A percentile compares a stretch with the other conserved stretches of the same genome.
Evolutionary conservation across 2,888 invertebrate species (phyloP).

Genomic region (Aphrophora alni): DNA sequence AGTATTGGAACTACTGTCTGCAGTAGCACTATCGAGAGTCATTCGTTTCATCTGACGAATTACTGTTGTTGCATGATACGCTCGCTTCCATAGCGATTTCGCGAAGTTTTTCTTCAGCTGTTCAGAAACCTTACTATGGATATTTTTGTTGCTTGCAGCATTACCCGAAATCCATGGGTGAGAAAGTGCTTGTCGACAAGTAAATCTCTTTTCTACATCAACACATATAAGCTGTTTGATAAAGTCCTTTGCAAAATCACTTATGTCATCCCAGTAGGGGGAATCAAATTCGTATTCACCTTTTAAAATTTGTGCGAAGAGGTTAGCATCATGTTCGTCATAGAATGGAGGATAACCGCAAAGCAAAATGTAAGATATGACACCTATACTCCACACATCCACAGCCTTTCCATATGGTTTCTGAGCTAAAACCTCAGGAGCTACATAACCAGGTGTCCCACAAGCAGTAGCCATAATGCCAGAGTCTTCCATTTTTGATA

Average conservation of each 20-base stretch:
- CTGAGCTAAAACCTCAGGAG: slow-evolving; percentile 97
- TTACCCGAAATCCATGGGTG: slow-evolving; percentile 85
- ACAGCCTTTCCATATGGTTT: slow-evolving; percentile 99
- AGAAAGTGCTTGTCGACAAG: slow-evolving; percentile 92
- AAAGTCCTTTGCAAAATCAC: slow-evolving; percentile 99
- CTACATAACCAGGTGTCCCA: slow-evolving; percentile 98
- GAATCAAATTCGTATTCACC: slow-evolving; percentile 99
- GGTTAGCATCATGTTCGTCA: slow-evolving; percentile 98
- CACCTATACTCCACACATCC: slow-evolving; percentile 99
- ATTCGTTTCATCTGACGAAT: not conserved
- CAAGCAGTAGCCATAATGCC: slow-evolving; percentile 99
- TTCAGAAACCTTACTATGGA: not conserved
- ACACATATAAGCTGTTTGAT: slow-evolving; percentile 98
- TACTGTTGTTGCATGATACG: not conserved
- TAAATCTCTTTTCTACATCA: slow-evolving; percentile 92
- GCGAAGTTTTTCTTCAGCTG: not conserved
- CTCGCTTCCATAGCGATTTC: not conserved
- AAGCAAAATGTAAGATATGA: slow-evolving; percentile 97
- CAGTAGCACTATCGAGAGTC: not conserved
- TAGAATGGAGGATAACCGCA: slow-evolving; percentile 99
- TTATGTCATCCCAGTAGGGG: slow-evolving; percentile 99
- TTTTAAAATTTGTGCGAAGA: slow-evolving; percentile 98
- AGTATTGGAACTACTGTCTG: not conserved
- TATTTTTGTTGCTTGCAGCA: slow-evolving; percentile 54
- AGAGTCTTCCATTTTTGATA: slow-evolving; percentile 99